Evolutionary conservation across 2,888 invertebrate species (phyloP), one percentile per base, ranked within the genome.

Genomic region (Lithophane semibrunnea): DNA sequence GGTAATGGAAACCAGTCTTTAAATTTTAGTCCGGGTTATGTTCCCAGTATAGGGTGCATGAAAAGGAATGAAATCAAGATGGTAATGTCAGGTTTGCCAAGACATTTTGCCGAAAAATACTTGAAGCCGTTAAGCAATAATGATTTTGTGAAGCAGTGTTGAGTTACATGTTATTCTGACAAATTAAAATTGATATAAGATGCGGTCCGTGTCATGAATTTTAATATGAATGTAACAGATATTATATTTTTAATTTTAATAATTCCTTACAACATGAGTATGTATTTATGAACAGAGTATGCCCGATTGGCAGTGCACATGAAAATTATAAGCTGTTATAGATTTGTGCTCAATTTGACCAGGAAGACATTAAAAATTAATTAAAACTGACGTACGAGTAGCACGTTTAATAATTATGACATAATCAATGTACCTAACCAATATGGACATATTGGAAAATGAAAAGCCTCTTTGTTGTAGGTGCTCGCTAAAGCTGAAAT

Each of bases 401-500:
- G n/a, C 63, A 3, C 7, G 69, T 47, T 56, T 74, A 63, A 54
- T 74, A 73, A 84, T 78, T 70, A 75, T 67, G 70, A 21, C 44
- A 60, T 72, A 49, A 63, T 78, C 47, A 76, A 69, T 73, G 67
- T 67, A n/a, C n/a, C n/a, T n/a, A n/a, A 61, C 54, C 75, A 58
- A 80, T 80, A 73, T 73, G 58, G 65, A 75, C 61, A 65, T 80
- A 80, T 77, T 84, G 82, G 58, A 86, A 79, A 85, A 82, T 64
- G 58, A 72, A 85, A 81, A 78, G 54, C 73, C 77, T 52, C 77
- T 82, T 86, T 82, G 82, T 84, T 75, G 61, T 73, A 24, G 68
- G 12, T 64, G 60, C 58, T 82, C 77, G n/a, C 82, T 63, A 83
- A 84, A 77, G 80, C 79, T 77, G 78, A 91, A 92, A 92, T 89